These are phyloP conservation scores for Meandrusa payeni DNA, from an alignment of 2,888 invertebrate genomes.

Conservation along the genomic window DNA sequence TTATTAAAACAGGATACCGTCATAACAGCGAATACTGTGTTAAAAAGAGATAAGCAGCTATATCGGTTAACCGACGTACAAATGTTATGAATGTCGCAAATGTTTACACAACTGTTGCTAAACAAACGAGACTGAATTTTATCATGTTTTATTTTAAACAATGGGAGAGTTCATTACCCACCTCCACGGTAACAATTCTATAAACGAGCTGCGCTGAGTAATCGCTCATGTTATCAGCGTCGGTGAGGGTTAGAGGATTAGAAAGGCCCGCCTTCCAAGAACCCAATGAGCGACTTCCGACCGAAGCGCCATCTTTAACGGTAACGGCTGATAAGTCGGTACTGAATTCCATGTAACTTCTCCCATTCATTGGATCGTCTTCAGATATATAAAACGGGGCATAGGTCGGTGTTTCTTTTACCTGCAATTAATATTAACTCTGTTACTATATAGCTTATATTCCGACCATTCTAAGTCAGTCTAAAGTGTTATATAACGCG, in stretches of 20 bases:
- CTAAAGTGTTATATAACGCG: no score
- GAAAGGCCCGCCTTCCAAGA: slow-evolving; percentile 89
- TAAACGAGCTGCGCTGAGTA: slow-evolving; percentile 92
- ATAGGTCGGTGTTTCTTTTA: slow-evolving; percentile 85
- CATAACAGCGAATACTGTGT: no score
- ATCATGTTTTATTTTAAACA: slow-evolving; percentile 56
- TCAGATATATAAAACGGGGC: slow-evolving; percentile 84
- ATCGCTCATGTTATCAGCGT: slow-evolving; percentile 85
- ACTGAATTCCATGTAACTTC: slow-evolving; percentile 87
- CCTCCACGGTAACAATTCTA: slow-evolving; percentile 91
- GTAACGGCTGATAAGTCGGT: slow-evolving; percentile 86
- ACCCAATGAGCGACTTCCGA: slow-evolving; percentile 86
- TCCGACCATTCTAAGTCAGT: no score
- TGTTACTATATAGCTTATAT: no score
- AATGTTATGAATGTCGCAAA: slow-evolving; percentile 36
- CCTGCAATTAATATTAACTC: slow-evolving; percentile 49
- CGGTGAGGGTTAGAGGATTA: slow-evolving; percentile 83
- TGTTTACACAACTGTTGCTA: slow-evolving; percentile 62
- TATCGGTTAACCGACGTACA: slow-evolving; percentile 29
- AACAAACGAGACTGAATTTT: slow-evolving; percentile 46
- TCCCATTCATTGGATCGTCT: slow-evolving; percentile 84
- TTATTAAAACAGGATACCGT: no score
- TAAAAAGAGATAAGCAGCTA: background rate
- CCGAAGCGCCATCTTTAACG: slow-evolving; percentile 86
- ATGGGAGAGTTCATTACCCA: slow-evolving; percentile 74